phyloP scores from a whole-genome alignment of 1,140 invertebrate genomes.

The Ceratosolen solmsi region DNA sequence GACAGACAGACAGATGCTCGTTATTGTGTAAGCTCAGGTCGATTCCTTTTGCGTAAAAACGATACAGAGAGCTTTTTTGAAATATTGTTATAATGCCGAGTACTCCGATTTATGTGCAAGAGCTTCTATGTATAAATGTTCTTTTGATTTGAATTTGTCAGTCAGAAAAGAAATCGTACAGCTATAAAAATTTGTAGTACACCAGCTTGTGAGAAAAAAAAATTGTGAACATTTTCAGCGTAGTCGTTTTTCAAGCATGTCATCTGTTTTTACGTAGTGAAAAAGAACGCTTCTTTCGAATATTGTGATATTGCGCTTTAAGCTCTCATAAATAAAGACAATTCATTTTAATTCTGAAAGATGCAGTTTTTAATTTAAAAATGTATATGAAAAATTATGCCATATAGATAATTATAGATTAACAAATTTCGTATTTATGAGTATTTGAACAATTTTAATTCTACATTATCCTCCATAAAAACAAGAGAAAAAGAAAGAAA shows the following conservation, averaged over 20 bases:
- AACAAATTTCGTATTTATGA: too few relatives aligned
- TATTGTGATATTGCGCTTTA: background rate
- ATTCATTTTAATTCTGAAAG: background rate
- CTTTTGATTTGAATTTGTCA: background rate
- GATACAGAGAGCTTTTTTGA: background rate
- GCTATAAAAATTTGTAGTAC: background rate
- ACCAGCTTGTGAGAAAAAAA: background rate
- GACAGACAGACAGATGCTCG: background rate
- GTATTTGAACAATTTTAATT: too few relatives aligned
- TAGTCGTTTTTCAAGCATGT: background rate
- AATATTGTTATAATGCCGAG: background rate
- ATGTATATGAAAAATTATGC: background rate
- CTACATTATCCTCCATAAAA: too few relatives aligned
- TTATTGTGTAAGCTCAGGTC: background rate
- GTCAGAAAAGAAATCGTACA: background rate
- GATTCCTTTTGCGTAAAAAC: background rate
- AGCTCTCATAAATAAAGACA: background rate
- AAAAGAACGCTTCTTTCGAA: background rate
- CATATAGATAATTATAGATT: too few relatives aligned
- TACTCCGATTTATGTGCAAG: too few relatives aligned
- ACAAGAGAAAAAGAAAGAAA: too few relatives aligned
- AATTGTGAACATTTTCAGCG: background rate
- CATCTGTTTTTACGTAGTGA: background rate
- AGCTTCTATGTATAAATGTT: background rate
- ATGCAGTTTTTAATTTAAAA: background rate